Base-by-base conservation (phyloP, 2,888 invertebrate genomes). In the Agriopis aurantiaria region DNA sequence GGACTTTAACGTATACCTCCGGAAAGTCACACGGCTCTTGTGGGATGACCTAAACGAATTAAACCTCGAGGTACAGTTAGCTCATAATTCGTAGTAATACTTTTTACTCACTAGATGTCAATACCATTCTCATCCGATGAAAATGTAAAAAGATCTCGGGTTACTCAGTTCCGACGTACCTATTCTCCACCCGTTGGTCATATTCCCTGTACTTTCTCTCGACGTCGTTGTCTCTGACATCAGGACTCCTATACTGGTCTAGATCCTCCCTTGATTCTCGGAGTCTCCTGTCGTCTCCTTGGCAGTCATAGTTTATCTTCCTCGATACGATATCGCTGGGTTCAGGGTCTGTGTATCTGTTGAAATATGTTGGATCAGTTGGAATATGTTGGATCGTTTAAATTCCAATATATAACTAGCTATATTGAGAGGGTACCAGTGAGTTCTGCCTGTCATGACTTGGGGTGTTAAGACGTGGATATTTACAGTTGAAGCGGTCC, bases 261-360 rank as follows among this genome's bases (percentile, higher is more conserved):
- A 90, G 73, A 62, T 89, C 88, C 77, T 92, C 91, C 48, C 88
- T 84, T 14, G 90, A 89, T 53, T 77, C 78, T 9, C 80, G 75
- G 69, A 82, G 80, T 46, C 85, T 84, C 61, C 84, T 82, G 70
- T 89, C 90, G 46, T 90, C 89, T 55, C 85, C 88, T 68, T 87
- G 85, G 59, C 87, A 86, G 11, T 90, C 88, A 74, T 91, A 90
- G 62, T 90, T 89, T 43, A 86, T 80, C 77, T 90, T 92, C 71
- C 83, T 89, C 7, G 89, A 85, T 0, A 89, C 78, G 55, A 92
- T 90, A 41, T 93, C 93, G 73, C 92, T 93, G 9, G 93, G 93
- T 82, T 93, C 93, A 40, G 93, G 93, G 71, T 94, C 93, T 51
- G 92, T 93, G 80, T 88, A 94, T 77, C 93, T 93, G 72, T 12